Conservation (phyloP, 2,113 vertebrate genomes). For the Cochlearius cochlearius region DNA sequence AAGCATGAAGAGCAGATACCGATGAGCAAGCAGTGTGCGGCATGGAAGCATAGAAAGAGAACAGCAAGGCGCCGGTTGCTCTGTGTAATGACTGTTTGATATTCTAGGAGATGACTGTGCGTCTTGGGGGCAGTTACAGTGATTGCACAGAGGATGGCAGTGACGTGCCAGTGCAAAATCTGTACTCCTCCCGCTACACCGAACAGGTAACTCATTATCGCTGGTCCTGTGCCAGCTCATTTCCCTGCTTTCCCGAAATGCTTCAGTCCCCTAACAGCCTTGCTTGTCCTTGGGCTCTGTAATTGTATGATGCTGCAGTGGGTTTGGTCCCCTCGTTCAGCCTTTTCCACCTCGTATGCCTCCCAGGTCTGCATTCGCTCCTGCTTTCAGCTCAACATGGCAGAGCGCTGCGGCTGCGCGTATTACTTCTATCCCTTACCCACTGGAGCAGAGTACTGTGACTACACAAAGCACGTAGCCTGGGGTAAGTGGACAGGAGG, state of each 20-base stretch:
- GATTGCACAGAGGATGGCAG: slow-evolving; percentile 80
- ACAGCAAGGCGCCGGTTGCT: neutral
- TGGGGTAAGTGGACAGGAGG: slow-evolving; percentile 72
- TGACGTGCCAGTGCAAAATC: slow-evolving; percentile 71
- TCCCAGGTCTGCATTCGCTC: slow-evolving; percentile 80
- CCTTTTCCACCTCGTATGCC: neutral
- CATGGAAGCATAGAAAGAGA: neutral
- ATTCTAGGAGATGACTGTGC: slow-evolving; percentile 69
- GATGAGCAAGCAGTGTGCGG: neutral
- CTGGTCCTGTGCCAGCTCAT: neutral
- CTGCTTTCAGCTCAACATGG: slow-evolving; percentile 80
- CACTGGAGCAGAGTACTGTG: slow-evolving; percentile 57
- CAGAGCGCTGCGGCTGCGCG: slow-evolving; percentile 74
- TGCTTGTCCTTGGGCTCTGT: no score
- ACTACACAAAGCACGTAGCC: slow-evolving; percentile 72
- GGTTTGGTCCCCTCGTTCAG: neutral
- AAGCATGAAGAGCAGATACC: neutral
- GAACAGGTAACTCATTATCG: slow-evolving; percentile 69
- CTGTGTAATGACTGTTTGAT: neutral
- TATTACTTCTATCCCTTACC: slow-evolving; percentile 79
- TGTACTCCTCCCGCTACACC: slow-evolving; percentile 73
- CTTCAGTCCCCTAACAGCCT: neutral
- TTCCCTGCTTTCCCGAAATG: neutral
- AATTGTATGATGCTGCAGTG: neutral
- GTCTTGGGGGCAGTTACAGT: slow-evolving; percentile 76